phyloP scores from a whole-genome alignment of 2,797 vertebrate genomes.

The Acrocephalus scirpaceus region DNA sequence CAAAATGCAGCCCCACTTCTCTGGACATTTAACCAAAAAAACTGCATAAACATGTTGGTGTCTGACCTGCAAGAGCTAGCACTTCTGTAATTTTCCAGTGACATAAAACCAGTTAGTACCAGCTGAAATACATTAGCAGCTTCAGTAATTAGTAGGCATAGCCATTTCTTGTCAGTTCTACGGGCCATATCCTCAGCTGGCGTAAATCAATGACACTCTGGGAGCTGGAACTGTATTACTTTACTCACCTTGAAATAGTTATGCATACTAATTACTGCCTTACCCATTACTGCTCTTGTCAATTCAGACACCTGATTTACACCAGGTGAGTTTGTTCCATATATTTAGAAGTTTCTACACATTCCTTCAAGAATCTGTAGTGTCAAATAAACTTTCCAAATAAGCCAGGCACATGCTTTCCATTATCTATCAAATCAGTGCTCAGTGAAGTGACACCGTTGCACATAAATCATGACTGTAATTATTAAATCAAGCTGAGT shows the following conservation, averaged over 20 bases:
- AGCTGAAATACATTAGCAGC: slow-evolving; percentile 3
- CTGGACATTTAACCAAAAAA: not conserved
- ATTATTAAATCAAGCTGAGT: slow-evolving; percentile 49
- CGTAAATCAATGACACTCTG: not conserved
- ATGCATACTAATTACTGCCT: slow-evolving; percentile 43
- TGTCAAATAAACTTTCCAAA: slow-evolving; percentile 27
- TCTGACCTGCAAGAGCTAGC: not conserved
- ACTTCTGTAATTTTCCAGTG: not conserved
- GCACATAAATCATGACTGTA: slow-evolving; percentile 19
- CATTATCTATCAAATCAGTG: slow-evolving; percentile 49
- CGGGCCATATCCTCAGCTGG: slow-evolving; percentile 8
- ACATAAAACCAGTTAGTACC: not conserved
- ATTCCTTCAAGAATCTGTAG: slow-evolving; percentile 5
- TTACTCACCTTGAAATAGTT: slow-evolving; percentile 39
- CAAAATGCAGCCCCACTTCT: not conserved
- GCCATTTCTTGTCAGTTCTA: slow-evolving; percentile 18
- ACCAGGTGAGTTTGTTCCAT: not conserved
- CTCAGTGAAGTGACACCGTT: slow-evolving; percentile 30
- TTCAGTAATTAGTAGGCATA: slow-evolving; percentile 21
- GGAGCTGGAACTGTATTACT: not conserved
- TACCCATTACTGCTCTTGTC: slow-evolving; percentile 15
- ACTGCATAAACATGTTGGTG: not conserved
- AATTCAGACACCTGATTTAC: slow-evolving; percentile 44
- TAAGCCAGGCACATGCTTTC: not conserved
- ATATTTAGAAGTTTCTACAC: slow-evolving; percentile 19